Percentiles rank a stretch among this genome's conserved stretches.
Evolutionary conservation across 1,140 invertebrate species (phyloP).

Genomic region (Pygmarrhopalites habei): DNA sequence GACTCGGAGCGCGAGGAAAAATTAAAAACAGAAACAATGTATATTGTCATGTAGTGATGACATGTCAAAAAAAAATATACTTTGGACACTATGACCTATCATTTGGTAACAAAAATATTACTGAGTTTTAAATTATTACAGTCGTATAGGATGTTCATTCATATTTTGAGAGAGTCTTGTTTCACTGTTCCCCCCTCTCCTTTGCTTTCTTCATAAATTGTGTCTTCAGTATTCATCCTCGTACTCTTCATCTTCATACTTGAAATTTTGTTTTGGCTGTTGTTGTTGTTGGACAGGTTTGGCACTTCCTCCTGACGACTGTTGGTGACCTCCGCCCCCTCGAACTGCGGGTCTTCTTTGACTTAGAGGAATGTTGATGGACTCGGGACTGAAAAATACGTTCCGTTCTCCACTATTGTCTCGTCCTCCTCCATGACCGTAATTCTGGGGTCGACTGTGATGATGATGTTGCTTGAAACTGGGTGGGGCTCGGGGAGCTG

Average conservation of each 20-base stretch:
- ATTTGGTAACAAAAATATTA: too few species aligned
- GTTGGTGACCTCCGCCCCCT: neutral
- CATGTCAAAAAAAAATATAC: too few species aligned
- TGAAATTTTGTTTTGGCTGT: neutral
- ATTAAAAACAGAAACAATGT: too few species aligned
- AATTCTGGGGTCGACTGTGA: neutral
- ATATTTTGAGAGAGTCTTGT: too few species aligned
- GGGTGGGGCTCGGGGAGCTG: neutral
- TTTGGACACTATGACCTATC: too few species aligned
- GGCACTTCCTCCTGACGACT: neutral
- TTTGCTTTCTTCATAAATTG: too few species aligned
- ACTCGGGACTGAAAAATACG: constrained; percentile 72
- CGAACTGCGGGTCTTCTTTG: constrained; percentile 55
- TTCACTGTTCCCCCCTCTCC: too few species aligned
- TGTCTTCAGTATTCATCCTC: constrained; percentile 9
- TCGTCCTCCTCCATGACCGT: neutral
- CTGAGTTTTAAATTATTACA: too few species aligned
- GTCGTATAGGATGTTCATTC: too few species aligned
- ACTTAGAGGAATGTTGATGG: constrained; percentile 73
- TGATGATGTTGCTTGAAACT: neutral
- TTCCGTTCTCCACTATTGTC: constrained; percentile 41
- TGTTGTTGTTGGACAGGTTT: neutral
- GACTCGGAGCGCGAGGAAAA: too few species aligned
- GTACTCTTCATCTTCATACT: constrained; percentile 13
- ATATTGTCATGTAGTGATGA: too few species aligned